These are phyloP conservation scores for Lepidothrix coronata DNA, from an alignment of 2,113 vertebrate genomes.

Conservation along the genomic window DNA sequence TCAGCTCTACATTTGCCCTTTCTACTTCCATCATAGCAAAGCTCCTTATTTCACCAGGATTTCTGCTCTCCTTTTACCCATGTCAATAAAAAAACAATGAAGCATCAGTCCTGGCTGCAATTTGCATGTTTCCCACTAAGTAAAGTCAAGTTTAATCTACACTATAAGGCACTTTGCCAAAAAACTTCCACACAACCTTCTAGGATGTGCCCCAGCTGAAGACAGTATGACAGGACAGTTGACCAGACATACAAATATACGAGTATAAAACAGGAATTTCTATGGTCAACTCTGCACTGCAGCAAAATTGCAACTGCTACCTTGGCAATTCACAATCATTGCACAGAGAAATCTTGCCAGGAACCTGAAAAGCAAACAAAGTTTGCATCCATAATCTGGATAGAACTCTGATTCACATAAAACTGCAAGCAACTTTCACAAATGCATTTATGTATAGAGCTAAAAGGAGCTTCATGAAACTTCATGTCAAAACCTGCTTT, in stretches of 20 bases:
- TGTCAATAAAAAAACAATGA: neutral
- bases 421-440: neutral
- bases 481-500: neutral
- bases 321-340: neutral
- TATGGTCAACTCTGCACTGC: neutral
- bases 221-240: neutral
- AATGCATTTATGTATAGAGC: neutral
- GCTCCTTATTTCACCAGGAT: neutral
- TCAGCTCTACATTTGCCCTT: neutral
- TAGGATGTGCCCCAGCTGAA: neutral
- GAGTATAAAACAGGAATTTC: neutral
- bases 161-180: neutral
- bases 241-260: neutral
- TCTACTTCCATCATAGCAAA: neutral
- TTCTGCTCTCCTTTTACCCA: neutral
- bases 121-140: neutral
- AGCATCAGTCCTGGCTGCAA: neutral
- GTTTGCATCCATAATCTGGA: neutral
- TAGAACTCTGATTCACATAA: neutral
- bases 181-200: neutral
- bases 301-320: neutral
- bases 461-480: neutral
- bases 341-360: neutral
- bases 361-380: neutral
- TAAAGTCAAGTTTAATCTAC: neutral